Percentiles rank a stretch among this genome's conserved stretches.
phyloP scores from a whole-genome alignment of 2,888 invertebrate genomes.

The Ophraella communa region DNA sequence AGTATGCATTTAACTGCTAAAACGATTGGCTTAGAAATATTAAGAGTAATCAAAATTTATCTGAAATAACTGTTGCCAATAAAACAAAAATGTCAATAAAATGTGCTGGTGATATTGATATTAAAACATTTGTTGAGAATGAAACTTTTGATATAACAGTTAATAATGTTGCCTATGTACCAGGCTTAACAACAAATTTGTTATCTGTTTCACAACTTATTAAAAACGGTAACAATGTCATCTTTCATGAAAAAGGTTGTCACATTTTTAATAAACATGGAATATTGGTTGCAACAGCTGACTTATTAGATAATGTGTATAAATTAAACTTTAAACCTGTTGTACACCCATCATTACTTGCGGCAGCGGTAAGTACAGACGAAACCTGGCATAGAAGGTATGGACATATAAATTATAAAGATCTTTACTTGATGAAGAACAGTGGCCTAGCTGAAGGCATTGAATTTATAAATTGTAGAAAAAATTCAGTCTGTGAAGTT shows the following conservation, averaged over 20 bases:
- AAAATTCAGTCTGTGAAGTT: constrained; percentile 12
- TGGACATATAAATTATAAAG: constrained; percentile 29
- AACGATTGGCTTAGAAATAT: constrained; percentile 19
- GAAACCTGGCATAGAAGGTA: constrained; percentile 30
- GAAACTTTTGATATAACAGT: constrained; percentile 21
- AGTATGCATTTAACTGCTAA: constrained; percentile 38
- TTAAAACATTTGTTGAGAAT: background rate
- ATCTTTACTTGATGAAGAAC: constrained; percentile 16
- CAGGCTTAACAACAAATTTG: constrained; percentile 41
- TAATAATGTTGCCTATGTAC: constrained; percentile 36
- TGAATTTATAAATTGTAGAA: constrained; percentile 7
- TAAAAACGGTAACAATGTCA: constrained; percentile 39
- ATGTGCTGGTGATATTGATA: constrained; percentile 10
- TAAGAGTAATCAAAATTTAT: too few species aligned
- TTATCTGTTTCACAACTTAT: constrained; percentile 42
- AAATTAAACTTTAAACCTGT: too few species aligned
- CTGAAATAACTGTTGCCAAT: too few species aligned
- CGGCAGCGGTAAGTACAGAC: background rate
- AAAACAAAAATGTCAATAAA: too few species aligned
- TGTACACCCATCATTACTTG: constrained; percentile 4
- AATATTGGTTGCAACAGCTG: constrained; percentile 8
- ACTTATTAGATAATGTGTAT: too few species aligned
- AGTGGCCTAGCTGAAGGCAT: constrained; percentile 9
- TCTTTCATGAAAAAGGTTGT: constrained; percentile 36
- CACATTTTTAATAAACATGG: constrained; percentile 37